A percentile compares a stretch with the other conserved stretches of the same genome.
Conservation (phyloP, 1,140 invertebrate species). For the roundworm (Caenorhabditis elegans) region DNA sequence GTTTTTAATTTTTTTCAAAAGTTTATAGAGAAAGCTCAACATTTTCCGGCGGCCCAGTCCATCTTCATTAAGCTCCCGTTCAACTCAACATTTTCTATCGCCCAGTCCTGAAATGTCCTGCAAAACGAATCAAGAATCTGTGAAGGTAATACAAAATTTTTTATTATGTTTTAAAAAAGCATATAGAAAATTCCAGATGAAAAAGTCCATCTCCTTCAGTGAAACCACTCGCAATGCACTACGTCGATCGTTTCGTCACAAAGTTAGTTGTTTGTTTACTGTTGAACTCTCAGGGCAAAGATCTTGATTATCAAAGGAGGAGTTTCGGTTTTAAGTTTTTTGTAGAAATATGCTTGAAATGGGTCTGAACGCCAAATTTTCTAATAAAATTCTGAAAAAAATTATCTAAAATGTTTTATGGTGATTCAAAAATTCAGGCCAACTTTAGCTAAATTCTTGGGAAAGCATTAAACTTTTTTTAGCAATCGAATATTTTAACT, state of each 20-base stretch:
- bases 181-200: background rate
- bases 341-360: too few relatives aligned
- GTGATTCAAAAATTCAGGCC: too few relatives aligned
- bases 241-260: conserved; percentile 21
- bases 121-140: background rate
- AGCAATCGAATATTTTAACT: too few relatives aligned
- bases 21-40: background rate
- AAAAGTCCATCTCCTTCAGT: conserved; percentile 33
- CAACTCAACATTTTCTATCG: background rate
- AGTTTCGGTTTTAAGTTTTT: too few relatives aligned
- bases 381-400: too few relatives aligned
- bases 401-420: too few relatives aligned
- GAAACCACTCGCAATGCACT: conserved; percentile 36
- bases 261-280: background rate
- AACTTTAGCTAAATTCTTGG: too few relatives aligned
- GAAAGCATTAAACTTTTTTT: too few relatives aligned
- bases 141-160: background rate
- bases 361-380: too few relatives aligned
- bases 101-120: conserved; percentile 7
- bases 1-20: background rate
- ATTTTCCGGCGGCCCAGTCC: conserved; percentile 6
- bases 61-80: background rate
- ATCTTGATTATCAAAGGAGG: too few relatives aligned
- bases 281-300: background rate
- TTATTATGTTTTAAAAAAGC: background rate